These are phyloP conservation scores for Haliaeetus leucogaster DNA, from an alignment of 2,113 vertebrate genomes.

Conservation along the genomic window DNA sequence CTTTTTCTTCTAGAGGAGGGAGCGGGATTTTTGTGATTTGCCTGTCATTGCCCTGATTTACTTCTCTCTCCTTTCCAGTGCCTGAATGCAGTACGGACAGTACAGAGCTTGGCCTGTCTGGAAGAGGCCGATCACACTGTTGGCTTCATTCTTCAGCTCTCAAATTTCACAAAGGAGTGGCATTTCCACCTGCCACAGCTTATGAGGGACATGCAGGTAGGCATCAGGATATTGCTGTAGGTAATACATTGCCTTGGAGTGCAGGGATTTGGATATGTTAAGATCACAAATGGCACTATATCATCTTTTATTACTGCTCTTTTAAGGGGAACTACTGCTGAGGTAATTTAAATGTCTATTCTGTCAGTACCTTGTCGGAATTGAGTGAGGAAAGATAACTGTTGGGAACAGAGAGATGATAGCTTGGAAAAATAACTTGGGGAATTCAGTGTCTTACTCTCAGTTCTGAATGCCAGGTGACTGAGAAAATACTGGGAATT, in stretches of 20 bases:
- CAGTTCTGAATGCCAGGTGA: not conserved
- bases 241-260: not conserved
- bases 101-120: slow-evolving; percentile 91
- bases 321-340: not conserved
- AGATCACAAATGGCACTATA: not conserved
- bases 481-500: not conserved
- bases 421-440: not conserved
- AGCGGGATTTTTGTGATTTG: not conserved
- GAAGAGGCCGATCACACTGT: slow-evolving; percentile 97
- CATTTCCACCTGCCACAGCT: slow-evolving; percentile 95
- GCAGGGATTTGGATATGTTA: not conserved
- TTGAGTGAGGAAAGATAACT: not conserved
- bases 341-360: not conserved
- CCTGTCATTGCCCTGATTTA: not conserved
- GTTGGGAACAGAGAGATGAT: not conserved
- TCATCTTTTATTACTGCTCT: not conserved
- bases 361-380: not conserved
- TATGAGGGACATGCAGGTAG: slow-evolving; percentile 88
- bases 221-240: not conserved
- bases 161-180: slow-evolving; percentile 94
- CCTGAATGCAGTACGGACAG: slow-evolving; percentile 89
- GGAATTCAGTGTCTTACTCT: not conserved
- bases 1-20: not conserved
- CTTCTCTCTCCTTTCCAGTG: slow-evolving; percentile 74
- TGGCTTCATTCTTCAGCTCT: slow-evolving; percentile 95